Conservation (phyloP, 2,113 vertebrate genomes). For the Podarcis cretensis region DNA sequence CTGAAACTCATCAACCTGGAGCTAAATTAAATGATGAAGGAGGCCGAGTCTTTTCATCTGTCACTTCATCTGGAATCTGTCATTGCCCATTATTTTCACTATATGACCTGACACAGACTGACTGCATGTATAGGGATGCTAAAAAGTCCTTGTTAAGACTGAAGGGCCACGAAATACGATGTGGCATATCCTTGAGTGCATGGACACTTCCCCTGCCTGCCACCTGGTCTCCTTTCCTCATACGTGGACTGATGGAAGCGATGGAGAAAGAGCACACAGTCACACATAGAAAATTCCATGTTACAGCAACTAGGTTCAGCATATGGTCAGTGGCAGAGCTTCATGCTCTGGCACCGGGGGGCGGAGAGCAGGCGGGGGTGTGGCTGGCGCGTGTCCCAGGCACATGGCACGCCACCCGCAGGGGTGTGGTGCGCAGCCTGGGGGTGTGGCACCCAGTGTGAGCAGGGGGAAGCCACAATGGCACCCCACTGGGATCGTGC, state of each 20-base stretch:
- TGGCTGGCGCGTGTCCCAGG: too few species aligned
- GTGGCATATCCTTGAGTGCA: background rate
- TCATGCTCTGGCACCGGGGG: too few species aligned
- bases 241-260: background rate
- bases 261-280: background rate
- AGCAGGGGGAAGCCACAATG: too few species aligned
- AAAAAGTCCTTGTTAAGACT: constrained; percentile 6
- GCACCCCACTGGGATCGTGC: too few species aligned
- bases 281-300: background rate
- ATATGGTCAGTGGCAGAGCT: background rate
- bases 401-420: too few species aligned
- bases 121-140: background rate
- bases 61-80: constrained; percentile 25
- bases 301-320: background rate
- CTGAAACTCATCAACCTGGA: constrained; percentile 21
- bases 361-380: too few species aligned
- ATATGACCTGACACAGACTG: background rate
- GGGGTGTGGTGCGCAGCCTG: too few species aligned
- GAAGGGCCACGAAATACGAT: background rate
- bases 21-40: constrained; percentile 29
- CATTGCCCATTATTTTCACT: background rate
- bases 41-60: constrained; percentile 1
- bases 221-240: background rate
- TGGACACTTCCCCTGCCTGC: background rate
- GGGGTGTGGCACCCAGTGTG: too few species aligned